These are phyloP conservation scores for Tiphia femorata DNA, from an alignment of 2,888 invertebrate species.

Conservation along the genomic window DNA sequence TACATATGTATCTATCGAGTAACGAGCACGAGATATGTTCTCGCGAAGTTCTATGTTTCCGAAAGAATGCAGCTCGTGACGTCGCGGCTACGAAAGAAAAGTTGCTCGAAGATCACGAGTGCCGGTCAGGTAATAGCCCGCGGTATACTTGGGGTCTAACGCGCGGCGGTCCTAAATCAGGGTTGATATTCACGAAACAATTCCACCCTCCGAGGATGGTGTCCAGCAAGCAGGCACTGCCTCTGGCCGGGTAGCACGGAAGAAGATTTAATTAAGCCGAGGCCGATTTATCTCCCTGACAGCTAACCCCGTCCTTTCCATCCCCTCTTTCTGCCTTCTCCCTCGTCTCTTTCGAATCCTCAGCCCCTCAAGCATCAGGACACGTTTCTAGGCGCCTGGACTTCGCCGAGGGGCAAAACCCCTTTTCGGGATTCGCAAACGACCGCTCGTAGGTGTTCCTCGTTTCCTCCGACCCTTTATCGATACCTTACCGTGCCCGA, in stretches of 20 bases:
- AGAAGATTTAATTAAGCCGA: slow-evolving; percentile 70
- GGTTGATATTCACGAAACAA: slow-evolving; percentile 66
- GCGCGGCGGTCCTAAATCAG: slow-evolving; percentile 63
- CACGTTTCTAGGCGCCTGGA: slow-evolving; percentile 51
- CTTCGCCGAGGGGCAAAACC: slow-evolving; percentile 41
- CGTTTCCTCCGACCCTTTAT: slow-evolving; percentile 20
- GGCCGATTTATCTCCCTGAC: slow-evolving; percentile 70
- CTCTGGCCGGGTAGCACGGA: slow-evolving; percentile 59
- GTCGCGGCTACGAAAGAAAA: too few relatives aligned
- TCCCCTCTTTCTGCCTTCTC: slow-evolving; percentile 34
- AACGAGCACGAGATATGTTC: too few relatives aligned
- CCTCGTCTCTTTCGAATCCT: slow-evolving; percentile 49
- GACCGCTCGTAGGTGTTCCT: slow-evolving; percentile 30
- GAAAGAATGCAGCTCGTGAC: too few relatives aligned
- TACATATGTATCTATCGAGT: too few relatives aligned
- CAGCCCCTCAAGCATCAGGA: slow-evolving; percentile 54
- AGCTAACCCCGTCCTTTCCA: slow-evolving; percentile 59
- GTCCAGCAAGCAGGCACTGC: slow-evolving; percentile 53
- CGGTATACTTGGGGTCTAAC: slow-evolving; percentile 53
- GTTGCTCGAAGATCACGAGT: slow-evolving; percentile 43
- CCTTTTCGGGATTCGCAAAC: slow-evolving; percentile 32
- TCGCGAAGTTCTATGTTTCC: too few relatives aligned
- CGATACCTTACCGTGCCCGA: slow-evolving; percentile 17
- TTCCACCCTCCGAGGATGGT: slow-evolving; percentile 60
- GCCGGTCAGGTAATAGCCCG: slow-evolving; percentile 48